Evolutionary conservation across 2,797 vertebrate genomes (phyloP).

Genomic region (Leptodactylus fallax): DNA sequence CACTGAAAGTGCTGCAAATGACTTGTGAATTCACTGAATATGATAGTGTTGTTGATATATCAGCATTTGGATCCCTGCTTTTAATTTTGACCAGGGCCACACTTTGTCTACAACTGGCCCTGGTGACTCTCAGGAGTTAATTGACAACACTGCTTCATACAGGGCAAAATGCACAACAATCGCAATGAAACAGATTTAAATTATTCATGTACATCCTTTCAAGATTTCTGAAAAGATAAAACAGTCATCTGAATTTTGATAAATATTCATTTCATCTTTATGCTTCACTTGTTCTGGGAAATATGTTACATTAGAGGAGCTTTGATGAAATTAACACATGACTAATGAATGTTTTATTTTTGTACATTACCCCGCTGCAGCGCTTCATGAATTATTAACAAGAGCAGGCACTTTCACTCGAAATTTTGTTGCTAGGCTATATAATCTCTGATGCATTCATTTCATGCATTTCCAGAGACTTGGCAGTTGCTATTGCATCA

Average conservation of each 20-base stretch:
- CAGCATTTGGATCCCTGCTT: too few relatives aligned
- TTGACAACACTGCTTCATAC: not conserved
- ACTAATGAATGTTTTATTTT: constrained; percentile 22
- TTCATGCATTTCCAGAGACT: not conserved
- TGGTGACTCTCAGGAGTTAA: not conserved
- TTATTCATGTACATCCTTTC: not conserved
- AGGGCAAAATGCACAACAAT: not conserved
- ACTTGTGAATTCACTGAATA: too few relatives aligned
- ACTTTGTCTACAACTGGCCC: too few relatives aligned
- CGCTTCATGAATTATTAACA: constrained; percentile 27
- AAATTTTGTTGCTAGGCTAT: not conserved
- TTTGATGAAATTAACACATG: constrained; percentile 42
- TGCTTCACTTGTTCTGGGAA: not conserved
- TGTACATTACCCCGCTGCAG: not conserved
- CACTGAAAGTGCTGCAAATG: too few relatives aligned
- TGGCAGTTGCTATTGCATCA: not conserved
- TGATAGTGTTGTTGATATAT: too few relatives aligned
- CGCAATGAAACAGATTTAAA: not conserved
- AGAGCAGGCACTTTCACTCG: not conserved
- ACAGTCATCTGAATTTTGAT: not conserved
- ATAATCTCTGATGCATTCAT: not conserved
- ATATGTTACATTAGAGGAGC: not conserved
- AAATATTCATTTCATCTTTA: constrained; percentile 16
- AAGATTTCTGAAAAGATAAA: constrained; percentile 3
- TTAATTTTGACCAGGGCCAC: too few relatives aligned